Percentiles rank a stretch among this genome's conserved stretches.
Conservation (phyloP, 2,888 invertebrate genomes). For the Caenorhabditis virilis region DNA sequence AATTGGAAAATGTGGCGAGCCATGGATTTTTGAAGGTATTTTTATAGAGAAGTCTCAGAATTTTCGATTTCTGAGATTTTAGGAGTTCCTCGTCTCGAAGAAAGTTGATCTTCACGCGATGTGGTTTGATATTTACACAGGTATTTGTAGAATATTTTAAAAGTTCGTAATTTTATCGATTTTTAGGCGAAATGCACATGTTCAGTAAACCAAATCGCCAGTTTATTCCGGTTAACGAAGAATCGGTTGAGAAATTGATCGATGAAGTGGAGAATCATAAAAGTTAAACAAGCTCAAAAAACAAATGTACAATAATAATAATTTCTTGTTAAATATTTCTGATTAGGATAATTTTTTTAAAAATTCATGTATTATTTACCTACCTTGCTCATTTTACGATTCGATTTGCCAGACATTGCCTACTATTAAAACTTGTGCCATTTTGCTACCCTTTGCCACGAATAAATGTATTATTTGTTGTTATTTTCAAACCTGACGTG, state of each 20-base stretch:
- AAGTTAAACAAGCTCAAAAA: background rate
- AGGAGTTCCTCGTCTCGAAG: constrained; percentile 58
- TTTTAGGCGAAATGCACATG: constrained; percentile 89
- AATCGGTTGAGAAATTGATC: constrained; percentile 78
- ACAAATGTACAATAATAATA: too few species aligned
- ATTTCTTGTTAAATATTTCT: too few species aligned
- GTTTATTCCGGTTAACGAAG: constrained; percentile 85
- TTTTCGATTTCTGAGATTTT: constrained; percentile 23
- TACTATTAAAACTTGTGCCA: too few species aligned
- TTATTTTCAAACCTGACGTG: background rate
- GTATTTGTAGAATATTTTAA: too few species aligned
- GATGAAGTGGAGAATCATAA: constrained; percentile 73
- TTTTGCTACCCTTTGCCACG: constrained; percentile 1
- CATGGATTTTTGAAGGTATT: constrained; percentile 61
- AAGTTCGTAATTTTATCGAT: too few species aligned
- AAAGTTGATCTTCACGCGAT: constrained; percentile 75
- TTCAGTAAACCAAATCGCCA: constrained; percentile 75
- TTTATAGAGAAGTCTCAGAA: background rate
- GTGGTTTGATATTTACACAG: constrained; percentile 97
- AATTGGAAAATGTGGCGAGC: constrained; percentile 65
- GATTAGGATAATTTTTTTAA: too few species aligned
- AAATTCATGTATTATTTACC: too few species aligned
- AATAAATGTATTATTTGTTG: too few species aligned
- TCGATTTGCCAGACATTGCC: too few species aligned
- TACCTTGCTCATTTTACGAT: too few species aligned